Base-by-base conservation (phyloP, 2,113 vertebrate genomes). In the Danio rerio region DNA sequence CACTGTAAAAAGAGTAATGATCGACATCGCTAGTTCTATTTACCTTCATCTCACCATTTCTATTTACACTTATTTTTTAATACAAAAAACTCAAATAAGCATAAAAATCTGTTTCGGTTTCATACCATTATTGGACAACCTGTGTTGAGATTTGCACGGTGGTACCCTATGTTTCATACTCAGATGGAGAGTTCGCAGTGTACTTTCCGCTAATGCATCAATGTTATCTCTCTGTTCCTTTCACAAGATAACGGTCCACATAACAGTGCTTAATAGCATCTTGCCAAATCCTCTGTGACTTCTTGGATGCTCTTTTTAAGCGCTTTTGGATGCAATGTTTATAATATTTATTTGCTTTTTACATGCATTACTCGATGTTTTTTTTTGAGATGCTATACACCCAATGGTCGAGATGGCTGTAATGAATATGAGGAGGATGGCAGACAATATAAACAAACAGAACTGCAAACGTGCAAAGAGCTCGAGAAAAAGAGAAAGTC, bases 251-350 rank as follows among this genome's bases (percentile, higher is more conserved):
- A 82, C 58, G 70, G 76, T 42, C 12, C 18, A 16, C 12, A 62
- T 62, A 90, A 86, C 87, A 81, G 83, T 87, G 87, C 88, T 89
- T 81, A 84, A 87, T 59, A 79, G 68, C 70, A 66, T 81, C 77
- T 84, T 85, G 80, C 62, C 79, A 87, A 71, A 15, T 31, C 81
- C 82, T 76, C 75, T 55, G 16, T 55, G 65, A 49, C 74, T 55
- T 62, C 50, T 63, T 82, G 31, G 76, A 73, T 71, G 63, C 53
- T 68, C 68, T 68, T 77, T 61, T 78, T 6, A 18, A 47, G 31
- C 31, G 4, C 21, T 45, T 75, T 62, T 77, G 58, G 18, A 15
- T 2, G 12, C 15, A 47, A 1, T 7, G 16, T 77, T 63, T 50
- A n/a, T 31, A 21, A 77, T 62, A 62, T 62, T 31, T 62, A 21